Evolutionary conservation across 1,140 invertebrate species (phyloP).

Genomic region (Ceratosolen solmsi): DNA sequence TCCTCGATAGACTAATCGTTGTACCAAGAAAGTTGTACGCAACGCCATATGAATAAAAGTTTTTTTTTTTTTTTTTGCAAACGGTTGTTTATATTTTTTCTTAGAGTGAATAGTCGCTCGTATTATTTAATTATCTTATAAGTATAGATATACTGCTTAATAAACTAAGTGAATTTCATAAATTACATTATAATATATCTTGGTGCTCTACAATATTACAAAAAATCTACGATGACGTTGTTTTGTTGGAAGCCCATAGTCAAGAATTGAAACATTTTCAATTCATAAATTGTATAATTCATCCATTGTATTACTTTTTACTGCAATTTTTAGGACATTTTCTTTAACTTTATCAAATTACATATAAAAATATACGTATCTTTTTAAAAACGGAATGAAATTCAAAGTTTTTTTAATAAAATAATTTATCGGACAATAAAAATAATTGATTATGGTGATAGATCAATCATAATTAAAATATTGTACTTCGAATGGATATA

Average conservation of each 20-base stretch:
- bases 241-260: constrained; percentile 2
- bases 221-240: constrained; percentile 14
- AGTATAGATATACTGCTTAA: background rate
- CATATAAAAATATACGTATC: background rate
- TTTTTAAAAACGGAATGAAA: too few relatives aligned
- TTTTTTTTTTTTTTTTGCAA: background rate
- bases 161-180: background rate
- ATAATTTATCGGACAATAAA: too few relatives aligned
- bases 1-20: background rate
- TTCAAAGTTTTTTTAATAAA: background rate
- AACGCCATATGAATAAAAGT: background rate
- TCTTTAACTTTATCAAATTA: background rate
- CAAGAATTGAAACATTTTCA: background rate
- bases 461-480: too few relatives aligned
- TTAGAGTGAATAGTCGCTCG: constrained; percentile 28
- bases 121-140: background rate
- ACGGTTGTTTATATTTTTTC: constrained; percentile 7
- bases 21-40: constrained; percentile 24
- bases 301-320: background rate
- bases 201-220: constrained; percentile 11
- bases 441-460: too few relatives aligned
- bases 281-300: background rate
- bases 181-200: constrained; percentile 3
- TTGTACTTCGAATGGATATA: too few relatives aligned
- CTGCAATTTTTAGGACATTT: constrained; percentile 2